Conservation (phyloP, 2,888 invertebrate genomes). For the Lamproptera curius region DNA sequence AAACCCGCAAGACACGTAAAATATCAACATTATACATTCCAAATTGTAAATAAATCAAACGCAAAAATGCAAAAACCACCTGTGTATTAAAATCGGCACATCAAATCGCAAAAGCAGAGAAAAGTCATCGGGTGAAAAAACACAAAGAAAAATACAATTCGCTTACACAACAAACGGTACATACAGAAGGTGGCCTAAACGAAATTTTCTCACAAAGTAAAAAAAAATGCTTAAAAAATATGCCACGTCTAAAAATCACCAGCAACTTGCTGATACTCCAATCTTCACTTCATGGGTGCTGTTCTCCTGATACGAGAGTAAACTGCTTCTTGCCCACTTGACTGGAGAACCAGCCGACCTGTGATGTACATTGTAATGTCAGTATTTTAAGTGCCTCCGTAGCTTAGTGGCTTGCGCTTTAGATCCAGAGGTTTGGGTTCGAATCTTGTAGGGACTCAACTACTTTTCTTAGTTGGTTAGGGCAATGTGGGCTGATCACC, state of each 20-base stretch:
- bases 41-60: slow-evolving; percentile 34
- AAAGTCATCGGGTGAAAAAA: too few relatives aligned
- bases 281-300: slow-evolving; percentile 56
- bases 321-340: slow-evolving; percentile 40
- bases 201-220: slow-evolving; percentile 35
- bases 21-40: too few relatives aligned
- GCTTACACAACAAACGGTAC: slow-evolving; percentile 49
- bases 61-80: slow-evolving; percentile 33
- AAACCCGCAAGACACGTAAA: too few relatives aligned
- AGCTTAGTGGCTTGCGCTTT: too few relatives aligned
- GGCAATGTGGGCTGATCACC: too few relatives aligned
- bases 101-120: slow-evolving; percentile 22
- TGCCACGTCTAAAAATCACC: slow-evolving; percentile 29
- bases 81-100: slow-evolving; percentile 32
- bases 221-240: slow-evolving; percentile 40
- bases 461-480: too few relatives aligned
- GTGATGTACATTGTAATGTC: too few relatives aligned
- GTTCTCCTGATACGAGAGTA: slow-evolving; percentile 53
- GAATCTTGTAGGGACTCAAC: too few relatives aligned
- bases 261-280: slow-evolving; percentile 10
- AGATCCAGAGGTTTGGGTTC: too few relatives aligned
- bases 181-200: slow-evolving; percentile 35
- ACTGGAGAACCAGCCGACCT: slow-evolving; percentile 58
- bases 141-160: slow-evolving; percentile 44
- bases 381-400: too few relatives aligned